phyloP scores from a whole-genome alignment of 2,888 invertebrate species.

The Tachina lurida region DNA sequence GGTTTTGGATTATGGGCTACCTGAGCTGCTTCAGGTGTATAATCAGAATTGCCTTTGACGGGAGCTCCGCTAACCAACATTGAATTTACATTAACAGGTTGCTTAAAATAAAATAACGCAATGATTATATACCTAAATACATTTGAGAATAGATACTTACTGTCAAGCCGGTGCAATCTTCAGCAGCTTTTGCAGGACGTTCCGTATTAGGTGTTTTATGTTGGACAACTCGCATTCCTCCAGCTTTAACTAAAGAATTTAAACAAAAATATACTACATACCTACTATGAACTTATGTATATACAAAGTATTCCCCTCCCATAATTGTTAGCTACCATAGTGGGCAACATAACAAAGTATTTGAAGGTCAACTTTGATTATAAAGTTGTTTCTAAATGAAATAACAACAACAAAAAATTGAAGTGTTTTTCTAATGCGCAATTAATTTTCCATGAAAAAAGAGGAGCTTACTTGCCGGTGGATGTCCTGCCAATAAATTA shows the following conservation, averaged over 20 bases:
- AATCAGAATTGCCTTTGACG: slow-evolving; percentile 92
- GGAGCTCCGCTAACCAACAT: slow-evolving; percentile 90
- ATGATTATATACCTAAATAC: background rate
- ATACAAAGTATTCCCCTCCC: background rate
- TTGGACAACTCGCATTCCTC: slow-evolving; percentile 95
- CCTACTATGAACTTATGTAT: background rate
- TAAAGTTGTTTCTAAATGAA: slow-evolving; percentile 3
- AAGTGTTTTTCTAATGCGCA: slow-evolving; percentile 47
- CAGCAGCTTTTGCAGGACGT: slow-evolving; percentile 87
- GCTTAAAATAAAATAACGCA: slow-evolving; percentile 74
- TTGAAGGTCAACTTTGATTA: slow-evolving; percentile 52
- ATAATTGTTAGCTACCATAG: background rate
- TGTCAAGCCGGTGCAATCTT: slow-evolving; percentile 89
- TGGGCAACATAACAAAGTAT: background rate
- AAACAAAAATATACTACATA: slow-evolving; percentile 29
- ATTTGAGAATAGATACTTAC: slow-evolving; percentile 82
- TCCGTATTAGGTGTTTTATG: slow-evolving; percentile 89
- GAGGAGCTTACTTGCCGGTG: slow-evolving; percentile 90
- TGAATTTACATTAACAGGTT: slow-evolving; percentile 86
- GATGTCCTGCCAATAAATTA: slow-evolving; percentile 93
- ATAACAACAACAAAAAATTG: background rate
- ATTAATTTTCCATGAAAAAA: background rate
- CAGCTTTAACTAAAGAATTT: slow-evolving; percentile 89
- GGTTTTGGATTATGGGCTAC: slow-evolving; percentile 92
- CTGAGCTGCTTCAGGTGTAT: slow-evolving; percentile 94